Evolutionary conservation across 2,797 vertebrate genomes (phyloP), one percentile per base, ranked within the genome.

Genomic region (Peromyscus aztecus): DNA sequence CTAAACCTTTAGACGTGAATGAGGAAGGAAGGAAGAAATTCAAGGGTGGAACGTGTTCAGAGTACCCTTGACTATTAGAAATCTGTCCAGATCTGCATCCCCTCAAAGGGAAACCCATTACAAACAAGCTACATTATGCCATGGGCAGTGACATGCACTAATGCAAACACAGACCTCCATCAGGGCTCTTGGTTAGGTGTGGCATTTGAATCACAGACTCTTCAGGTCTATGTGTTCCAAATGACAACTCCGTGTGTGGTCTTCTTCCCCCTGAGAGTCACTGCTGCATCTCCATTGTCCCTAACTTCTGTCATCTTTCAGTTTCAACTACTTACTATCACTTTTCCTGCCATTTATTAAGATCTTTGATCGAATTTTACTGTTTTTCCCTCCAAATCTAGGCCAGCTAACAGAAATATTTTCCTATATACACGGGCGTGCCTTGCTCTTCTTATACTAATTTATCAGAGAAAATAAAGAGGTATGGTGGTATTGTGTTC

Each of bases 111-210:
- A 57, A 75, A 27, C 29, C 27, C 43, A 34, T 21, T 46, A n/a
- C 0, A 16, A 65, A 59, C 6, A 7, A 75, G 6, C 16, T 0
- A 7, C 4, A 0, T 1, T 4, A 3, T 8, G 14, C 37, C 23
- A 19, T 14, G 2, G 0, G 2, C 4, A 16, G 57, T 0, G 23
- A 17, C 31, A 76, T 29, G 16, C 52, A 55, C 34, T 23, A n/a
- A 37, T 6, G 81, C 2, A 29, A 49, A 49, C 24, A 90, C 14
- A 63, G 23, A 4, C 59, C 73, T 80, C 34, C 31, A 27, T 49
- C 31, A 52, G 65, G 52, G 55, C 17, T n/a, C n/a, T 11, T n/a
- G 2, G n/a, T 2, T 12, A 71, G 65, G 23, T 49, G 40, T 4
- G 10, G 61, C 76, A 75, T 31, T 82, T 61, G 46, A 29, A 63